phyloP scores from a whole-genome alignment of 2,113 vertebrate genomes.

The Microcebus jonahi region DNA sequence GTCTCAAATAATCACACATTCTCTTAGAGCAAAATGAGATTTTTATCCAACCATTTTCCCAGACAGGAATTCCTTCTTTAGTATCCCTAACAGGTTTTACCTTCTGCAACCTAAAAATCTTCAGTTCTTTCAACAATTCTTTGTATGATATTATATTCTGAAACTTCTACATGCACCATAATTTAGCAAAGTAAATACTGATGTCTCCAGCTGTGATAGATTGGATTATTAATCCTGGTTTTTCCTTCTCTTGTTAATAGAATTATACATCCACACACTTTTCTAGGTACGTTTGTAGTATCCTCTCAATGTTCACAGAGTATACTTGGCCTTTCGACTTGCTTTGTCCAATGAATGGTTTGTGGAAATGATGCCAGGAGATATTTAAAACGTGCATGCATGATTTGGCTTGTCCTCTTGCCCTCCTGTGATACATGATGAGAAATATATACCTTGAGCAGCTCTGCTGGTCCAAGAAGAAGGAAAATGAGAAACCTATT shows the following conservation, averaged over 20 bases:
- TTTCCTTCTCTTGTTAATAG: background rate
- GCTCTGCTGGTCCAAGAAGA: background rate
- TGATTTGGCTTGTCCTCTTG: conserved; percentile 3
- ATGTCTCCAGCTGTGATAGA: background rate
- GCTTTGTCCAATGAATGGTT: background rate
- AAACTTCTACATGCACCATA: background rate
- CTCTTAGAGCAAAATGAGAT: background rate
- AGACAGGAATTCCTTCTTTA: background rate
- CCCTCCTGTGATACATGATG: background rate
- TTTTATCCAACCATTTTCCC: background rate
- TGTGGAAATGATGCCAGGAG: background rate
- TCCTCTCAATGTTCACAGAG: background rate
- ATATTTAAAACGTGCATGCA: background rate
- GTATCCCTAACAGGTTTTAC: background rate
- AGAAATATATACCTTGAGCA: background rate
- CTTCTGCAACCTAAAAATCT: background rate
- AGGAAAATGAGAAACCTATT: background rate
- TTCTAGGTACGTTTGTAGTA: background rate
- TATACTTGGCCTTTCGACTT: background rate
- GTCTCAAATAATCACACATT: background rate
- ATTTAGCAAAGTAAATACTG: background rate
- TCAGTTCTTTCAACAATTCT: background rate
- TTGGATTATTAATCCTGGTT: background rate
- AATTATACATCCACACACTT: background rate
- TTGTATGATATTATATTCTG: background rate